Evolutionary conservation across 1,140 invertebrate genomes (phyloP).

Genomic region (Drosophila littoralis): DNA sequence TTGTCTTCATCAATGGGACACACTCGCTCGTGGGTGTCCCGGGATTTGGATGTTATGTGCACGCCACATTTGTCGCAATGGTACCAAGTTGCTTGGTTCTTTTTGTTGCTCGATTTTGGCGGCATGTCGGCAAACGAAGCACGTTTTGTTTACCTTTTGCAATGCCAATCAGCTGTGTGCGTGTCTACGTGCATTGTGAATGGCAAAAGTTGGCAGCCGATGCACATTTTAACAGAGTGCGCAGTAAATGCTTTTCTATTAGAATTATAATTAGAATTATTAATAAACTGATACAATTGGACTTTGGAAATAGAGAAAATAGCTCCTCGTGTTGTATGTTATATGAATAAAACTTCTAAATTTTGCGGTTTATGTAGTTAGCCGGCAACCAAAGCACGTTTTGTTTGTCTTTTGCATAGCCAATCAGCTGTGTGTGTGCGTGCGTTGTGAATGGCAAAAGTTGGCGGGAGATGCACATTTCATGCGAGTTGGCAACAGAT

Average conservation of each 20-base stretch:
- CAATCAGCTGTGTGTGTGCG: constrained; percentile 20
- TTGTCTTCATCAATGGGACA: constrained; percentile 42
- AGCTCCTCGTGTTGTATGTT: too few relatives aligned
- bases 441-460: constrained; percentile 33
- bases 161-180: constrained; percentile 23
- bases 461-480: not conserved
- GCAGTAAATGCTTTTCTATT: too few relatives aligned
- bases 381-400: constrained; percentile 34
- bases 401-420: constrained; percentile 20
- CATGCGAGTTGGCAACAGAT: too few relatives aligned
- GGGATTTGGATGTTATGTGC: constrained; percentile 67
- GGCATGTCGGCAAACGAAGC: constrained; percentile 60
- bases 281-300: too few relatives aligned
- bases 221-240: too few relatives aligned
- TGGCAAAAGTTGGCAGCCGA: constrained; percentile 2
- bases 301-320: too few relatives aligned
- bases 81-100: constrained; percentile 66
- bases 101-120: constrained; percentile 79
- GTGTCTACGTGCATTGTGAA: constrained; percentile 20
- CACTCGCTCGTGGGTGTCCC: constrained; percentile 58
- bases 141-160: constrained; percentile 41
- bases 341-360: too few relatives aligned
- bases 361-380: too few relatives aligned
- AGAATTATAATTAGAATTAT: too few relatives aligned
- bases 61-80: constrained; percentile 68